Conservation (phyloP, 1,140 invertebrate species). For the Papilio polytes region DNA sequence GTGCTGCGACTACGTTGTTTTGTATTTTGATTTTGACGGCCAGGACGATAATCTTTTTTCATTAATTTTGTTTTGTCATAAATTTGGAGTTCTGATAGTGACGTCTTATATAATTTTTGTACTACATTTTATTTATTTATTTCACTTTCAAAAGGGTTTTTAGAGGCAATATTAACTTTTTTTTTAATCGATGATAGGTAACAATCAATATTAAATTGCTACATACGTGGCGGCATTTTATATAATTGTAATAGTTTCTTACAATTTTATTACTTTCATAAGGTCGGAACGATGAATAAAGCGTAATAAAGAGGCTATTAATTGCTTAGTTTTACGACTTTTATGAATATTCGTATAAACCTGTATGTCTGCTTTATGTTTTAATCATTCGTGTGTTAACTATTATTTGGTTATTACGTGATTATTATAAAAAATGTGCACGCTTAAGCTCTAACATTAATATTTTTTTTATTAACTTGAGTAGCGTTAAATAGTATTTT, state of each 20-base stretch:
- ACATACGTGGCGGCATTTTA: not conserved
- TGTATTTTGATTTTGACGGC: too few species aligned
- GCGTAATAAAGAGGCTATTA: slow-evolving; percentile 13
- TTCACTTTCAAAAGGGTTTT: too few species aligned
- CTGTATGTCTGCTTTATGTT: slow-evolving; percentile 17
- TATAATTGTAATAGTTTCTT: slow-evolving; percentile 3
- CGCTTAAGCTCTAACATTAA: not conserved
- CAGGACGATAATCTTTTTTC: too few species aligned
- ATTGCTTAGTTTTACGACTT: slow-evolving; percentile 24
- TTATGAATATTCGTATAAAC: slow-evolving; percentile 6
- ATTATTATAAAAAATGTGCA: slow-evolving; percentile 8
- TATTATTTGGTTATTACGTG: slow-evolving; percentile 23
- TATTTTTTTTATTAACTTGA: not conserved
- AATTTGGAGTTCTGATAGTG: too few species aligned
- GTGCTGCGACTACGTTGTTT: too few species aligned
- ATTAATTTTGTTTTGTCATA: too few species aligned
- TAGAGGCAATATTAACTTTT: not conserved
- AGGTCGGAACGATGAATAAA: not conserved
- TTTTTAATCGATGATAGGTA: not conserved
- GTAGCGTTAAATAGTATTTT: not conserved
- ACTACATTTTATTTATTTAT: too few species aligned
- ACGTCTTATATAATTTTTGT: too few species aligned
- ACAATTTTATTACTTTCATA: not conserved
- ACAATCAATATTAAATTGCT: not conserved
- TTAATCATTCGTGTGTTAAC: slow-evolving; percentile 16